A percentile compares a stretch with the other conserved stretches of the same genome.
Conservation (phyloP, 2,888 invertebrate genomes). For the Eupithecia subfuscata region DNA sequence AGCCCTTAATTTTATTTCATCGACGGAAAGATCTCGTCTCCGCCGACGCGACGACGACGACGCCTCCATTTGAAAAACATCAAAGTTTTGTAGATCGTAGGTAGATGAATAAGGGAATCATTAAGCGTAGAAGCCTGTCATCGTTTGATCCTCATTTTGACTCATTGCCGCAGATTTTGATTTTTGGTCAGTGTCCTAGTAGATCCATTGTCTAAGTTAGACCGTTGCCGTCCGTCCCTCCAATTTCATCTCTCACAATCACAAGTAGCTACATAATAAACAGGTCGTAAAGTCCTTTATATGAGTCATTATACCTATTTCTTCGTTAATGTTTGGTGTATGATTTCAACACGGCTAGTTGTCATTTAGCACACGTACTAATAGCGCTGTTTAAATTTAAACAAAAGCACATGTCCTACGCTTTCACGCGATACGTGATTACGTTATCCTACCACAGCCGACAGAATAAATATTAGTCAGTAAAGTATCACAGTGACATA, state of each 20-base stretch:
- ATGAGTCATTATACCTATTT: slow-evolving; percentile 29
- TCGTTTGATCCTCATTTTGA: background rate
- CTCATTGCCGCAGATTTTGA: background rate
- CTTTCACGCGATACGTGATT: slow-evolving; percentile 67
- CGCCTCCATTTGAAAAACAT: background rate
- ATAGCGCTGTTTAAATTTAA: slow-evolving; percentile 56
- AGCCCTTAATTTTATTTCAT: background rate
- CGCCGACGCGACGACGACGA: too few species aligned
- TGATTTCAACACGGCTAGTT: slow-evolving; percentile 74
- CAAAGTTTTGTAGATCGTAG: background rate
- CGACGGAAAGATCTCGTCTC: background rate
- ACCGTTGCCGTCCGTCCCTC: background rate
- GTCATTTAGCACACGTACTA: slow-evolving; percentile 76
- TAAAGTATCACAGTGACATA: slow-evolving; percentile 59
- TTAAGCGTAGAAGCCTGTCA: background rate
- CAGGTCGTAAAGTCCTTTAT: background rate
- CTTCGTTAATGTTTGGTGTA: slow-evolving; percentile 56
- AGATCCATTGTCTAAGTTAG: background rate
- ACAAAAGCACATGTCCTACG: slow-evolving; percentile 74
- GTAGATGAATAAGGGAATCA: background rate
- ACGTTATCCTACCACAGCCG: slow-evolving; percentile 62
- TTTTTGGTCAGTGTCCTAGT: background rate
- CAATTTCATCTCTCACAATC: background rate
- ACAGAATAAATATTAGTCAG: slow-evolving; percentile 6
- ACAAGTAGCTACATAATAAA: background rate